phyloP scores from a whole-genome alignment of 1,140 invertebrate genomes.

The Amphibalanus amphitrite region DNA sequence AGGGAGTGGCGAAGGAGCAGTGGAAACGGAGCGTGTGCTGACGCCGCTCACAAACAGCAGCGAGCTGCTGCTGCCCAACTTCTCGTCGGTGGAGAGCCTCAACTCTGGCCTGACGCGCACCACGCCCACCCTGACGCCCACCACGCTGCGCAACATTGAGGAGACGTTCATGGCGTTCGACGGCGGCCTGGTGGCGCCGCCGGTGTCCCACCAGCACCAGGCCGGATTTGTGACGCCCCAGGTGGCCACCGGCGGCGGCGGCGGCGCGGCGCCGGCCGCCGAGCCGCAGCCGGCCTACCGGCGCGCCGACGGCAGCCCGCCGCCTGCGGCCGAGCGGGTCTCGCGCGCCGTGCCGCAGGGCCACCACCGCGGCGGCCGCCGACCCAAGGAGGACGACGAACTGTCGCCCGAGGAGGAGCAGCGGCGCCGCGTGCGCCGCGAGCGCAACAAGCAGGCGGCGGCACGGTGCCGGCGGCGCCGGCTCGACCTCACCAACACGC shows the following conservation, averaged over 20 bases:
- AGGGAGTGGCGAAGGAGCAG: neutral
- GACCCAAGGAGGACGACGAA: conserved; percentile 18
- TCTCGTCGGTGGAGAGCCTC: conserved; percentile 12
- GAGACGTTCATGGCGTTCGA: conserved; percentile 45
- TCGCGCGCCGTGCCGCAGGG: neutral
- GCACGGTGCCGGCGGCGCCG: conserved; percentile 85
- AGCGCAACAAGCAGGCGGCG: conserved; percentile 89
- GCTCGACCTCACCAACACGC: conserved; percentile 82
- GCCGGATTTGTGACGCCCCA: conserved; percentile 77
- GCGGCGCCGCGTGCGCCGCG: conserved; percentile 59
- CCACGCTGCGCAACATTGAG: conserved; percentile 77
- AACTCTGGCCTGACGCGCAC: conserved; percentile 59
- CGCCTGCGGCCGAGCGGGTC: neutral
- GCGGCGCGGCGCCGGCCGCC: too few species aligned
- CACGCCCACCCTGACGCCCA: conserved; percentile 80
- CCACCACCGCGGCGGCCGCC: neutral
- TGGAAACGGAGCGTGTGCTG: neutral
- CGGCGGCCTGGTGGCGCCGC: conserved; percentile 34
- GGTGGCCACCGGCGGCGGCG: conserved; percentile 19
- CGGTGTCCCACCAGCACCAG: conserved; percentile 49
- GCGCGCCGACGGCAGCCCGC: neutral
- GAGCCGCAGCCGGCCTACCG: neutral
- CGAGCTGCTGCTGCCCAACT: too few species aligned
- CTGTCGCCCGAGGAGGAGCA: conserved; percentile 80
- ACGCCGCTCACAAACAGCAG: conserved; percentile 7